Evolutionary conservation across 2,797 vertebrate genomes (phyloP).

Genomic region (Gephyroberyx darwinii): DNA sequence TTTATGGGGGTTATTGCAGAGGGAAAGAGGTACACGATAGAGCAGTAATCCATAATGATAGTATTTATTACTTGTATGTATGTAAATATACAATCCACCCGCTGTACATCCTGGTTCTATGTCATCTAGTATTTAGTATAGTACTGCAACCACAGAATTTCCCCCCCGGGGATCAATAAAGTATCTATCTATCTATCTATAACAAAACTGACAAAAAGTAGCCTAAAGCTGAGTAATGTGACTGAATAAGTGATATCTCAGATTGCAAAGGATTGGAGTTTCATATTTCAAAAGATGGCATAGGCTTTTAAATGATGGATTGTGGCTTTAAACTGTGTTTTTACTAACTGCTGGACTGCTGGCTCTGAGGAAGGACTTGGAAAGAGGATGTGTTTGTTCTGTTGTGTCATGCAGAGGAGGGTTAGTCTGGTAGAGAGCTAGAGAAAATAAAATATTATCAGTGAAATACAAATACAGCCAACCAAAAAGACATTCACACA

Average conservation of each 20-base stretch:
- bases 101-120: no score
- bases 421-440: neutral
- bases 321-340: slow-evolving; percentile 24
- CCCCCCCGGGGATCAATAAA: no score
- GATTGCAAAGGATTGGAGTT: slow-evolving; percentile 22
- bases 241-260: slow-evolving; percentile 27
- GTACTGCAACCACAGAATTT: no score
- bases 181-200: no score
- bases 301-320: slow-evolving; percentile 28
- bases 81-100: no score
- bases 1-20: neutral
- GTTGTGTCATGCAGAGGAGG: slow-evolving; percentile 6
- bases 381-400: slow-evolving; percentile 34
- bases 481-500: neutral
- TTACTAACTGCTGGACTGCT: slow-evolving; percentile 1
- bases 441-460: neutral
- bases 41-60: neutral
- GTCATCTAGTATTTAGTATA: no score
- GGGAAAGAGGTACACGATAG: neutral
- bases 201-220: slow-evolving; percentile 8
- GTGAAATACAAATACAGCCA: no score
- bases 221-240: slow-evolving; percentile 30
- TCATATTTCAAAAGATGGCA: slow-evolving; percentile 18
- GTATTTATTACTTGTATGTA: no score
- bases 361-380: slow-evolving; percentile 23